phyloP scores from a whole-genome alignment of 2,113 vertebrate species.

The Cebus imitator region DNA sequence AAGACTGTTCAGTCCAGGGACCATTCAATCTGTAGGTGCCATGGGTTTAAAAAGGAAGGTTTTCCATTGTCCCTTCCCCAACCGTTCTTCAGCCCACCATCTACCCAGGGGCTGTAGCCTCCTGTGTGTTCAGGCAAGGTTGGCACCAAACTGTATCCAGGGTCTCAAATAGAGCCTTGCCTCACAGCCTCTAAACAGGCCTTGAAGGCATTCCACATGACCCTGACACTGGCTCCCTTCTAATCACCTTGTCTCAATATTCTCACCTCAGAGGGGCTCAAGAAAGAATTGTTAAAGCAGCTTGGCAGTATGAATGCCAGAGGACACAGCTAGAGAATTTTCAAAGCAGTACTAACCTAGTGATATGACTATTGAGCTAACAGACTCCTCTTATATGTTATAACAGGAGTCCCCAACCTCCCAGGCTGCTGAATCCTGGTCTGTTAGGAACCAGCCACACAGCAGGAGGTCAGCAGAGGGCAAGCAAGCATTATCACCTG shows the following conservation, averaged over 20 bases:
- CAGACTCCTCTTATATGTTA: not conserved
- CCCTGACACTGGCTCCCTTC: not conserved
- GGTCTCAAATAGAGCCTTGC: not conserved
- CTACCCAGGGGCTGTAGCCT: not conserved
- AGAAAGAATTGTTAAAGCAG: conserved; percentile 5
- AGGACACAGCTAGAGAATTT: not conserved
- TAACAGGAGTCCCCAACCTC: not conserved
- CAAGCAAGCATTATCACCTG: no score
- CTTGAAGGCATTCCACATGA: not conserved
- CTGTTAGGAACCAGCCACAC: no score
- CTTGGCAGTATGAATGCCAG: not conserved
- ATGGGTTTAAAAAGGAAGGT: not conserved
- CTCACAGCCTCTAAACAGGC: not conserved
- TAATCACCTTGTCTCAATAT: not conserved
- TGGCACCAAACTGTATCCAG: not conserved
- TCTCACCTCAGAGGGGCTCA: not conserved
- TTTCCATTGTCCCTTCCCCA: not conserved
- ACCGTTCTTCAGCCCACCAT: not conserved
- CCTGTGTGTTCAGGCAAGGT: not conserved
- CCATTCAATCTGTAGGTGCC: not conserved
- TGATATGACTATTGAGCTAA: not conserved
- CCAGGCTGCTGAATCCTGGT: no score
- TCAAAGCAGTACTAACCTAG: not conserved
- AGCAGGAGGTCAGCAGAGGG: no score
- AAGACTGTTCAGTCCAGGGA: not conserved